Evolutionary conservation across 2,113 vertebrate genomes (phyloP).

Genomic region (Carlito syrichta): DNA sequence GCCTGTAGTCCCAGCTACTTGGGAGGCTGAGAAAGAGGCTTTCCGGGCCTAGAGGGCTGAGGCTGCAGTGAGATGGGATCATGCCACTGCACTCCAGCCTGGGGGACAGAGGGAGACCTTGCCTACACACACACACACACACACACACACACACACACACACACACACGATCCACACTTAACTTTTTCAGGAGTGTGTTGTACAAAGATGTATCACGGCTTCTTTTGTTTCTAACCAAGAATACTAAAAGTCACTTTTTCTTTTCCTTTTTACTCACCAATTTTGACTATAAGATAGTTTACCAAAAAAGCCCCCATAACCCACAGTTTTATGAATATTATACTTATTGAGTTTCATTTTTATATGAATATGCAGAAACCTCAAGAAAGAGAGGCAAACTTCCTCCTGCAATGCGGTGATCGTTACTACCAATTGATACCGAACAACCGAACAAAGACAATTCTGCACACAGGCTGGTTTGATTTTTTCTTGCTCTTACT

Average conservation of each 20-base stretch:
- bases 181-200: not conserved
- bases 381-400: not conserved
- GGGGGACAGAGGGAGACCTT: too few relatives aligned
- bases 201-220: not conserved
- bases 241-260: not conserved
- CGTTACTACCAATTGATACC: not conserved
- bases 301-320: not conserved
- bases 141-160: too few relatives aligned
- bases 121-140: too few relatives aligned
- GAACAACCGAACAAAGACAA: not conserved
- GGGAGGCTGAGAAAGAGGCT: too few relatives aligned
- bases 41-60: too few relatives aligned
- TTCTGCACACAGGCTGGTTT: not conserved
- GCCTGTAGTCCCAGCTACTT: too few relatives aligned
- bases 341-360: not conserved
- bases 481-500: not conserved
- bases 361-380: not conserved
- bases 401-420: not conserved
- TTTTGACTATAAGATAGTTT: slow-evolving; percentile 3
- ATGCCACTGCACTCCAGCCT: too few relatives aligned
- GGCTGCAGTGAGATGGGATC: too few relatives aligned
- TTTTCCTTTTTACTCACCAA: not conserved
- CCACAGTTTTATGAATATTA: not conserved
- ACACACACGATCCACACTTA: not conserved
- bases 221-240: slow-evolving; percentile 9